These are phyloP conservation scores for Hypercompe scribonia DNA, from an alignment of 2,888 invertebrate species.

Conservation along the genomic window DNA sequence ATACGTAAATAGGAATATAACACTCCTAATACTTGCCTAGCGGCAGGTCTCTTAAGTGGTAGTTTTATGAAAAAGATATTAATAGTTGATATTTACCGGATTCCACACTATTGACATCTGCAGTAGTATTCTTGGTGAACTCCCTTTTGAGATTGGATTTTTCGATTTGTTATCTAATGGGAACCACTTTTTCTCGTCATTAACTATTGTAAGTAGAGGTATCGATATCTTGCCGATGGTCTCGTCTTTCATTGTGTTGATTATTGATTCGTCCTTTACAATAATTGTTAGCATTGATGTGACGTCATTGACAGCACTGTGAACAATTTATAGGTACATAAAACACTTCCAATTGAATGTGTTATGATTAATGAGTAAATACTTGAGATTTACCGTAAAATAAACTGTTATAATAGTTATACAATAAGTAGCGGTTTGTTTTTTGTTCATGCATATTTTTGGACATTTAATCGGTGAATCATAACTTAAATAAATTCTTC, in stretches of 20 bases:
- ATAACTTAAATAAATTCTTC: neutral
- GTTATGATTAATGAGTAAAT: neutral
- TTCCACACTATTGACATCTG: constrained; percentile 82
- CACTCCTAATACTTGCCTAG: neutral
- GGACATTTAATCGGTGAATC: neutral
- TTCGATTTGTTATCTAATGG: constrained; percentile 74
- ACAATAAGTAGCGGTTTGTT: neutral
- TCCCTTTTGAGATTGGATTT: constrained; percentile 71
- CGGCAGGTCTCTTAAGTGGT: neutral
- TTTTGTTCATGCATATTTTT: neutral
- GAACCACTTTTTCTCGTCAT: constrained; percentile 79
- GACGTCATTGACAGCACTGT: constrained; percentile 74
- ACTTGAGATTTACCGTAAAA: neutral
- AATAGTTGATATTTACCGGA: constrained; percentile 65
- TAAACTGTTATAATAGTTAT: neutral
- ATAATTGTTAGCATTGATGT: constrained; percentile 78
- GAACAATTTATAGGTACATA: constrained; percentile 36
- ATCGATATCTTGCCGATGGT: constrained; percentile 76
- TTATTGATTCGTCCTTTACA: constrained; percentile 75
- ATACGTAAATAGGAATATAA: neutral
- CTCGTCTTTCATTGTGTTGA: constrained; percentile 62
- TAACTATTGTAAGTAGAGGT: constrained; percentile 75
- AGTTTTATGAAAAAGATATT: neutral
- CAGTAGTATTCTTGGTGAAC: constrained; percentile 74
- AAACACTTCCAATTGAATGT: neutral